phyloP scores from a whole-genome alignment of 2,888 invertebrate species.

The Oscheius sp. region DNA sequence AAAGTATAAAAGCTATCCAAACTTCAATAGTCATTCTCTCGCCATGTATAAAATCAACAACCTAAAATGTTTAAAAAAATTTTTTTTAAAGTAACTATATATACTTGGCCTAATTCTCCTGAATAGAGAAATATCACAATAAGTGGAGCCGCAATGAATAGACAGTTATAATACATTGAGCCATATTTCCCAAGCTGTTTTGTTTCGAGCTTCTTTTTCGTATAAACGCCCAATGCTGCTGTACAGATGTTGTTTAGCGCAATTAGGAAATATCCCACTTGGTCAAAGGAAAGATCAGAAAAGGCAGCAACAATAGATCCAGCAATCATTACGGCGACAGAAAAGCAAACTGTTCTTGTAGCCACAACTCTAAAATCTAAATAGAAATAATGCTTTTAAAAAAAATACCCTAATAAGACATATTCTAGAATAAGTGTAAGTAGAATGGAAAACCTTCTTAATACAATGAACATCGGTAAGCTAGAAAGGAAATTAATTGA shows the following conservation, averaged over 20 bases:
- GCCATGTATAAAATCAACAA: conserved; percentile 49
- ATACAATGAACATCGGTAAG: conserved; percentile 95
- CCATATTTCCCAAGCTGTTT: conserved; percentile 75
- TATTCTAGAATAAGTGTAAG: conserved; percentile 96
- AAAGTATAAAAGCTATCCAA: conserved; percentile 78
- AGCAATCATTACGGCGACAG: conserved; percentile 94
- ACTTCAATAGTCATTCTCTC: conserved; percentile 60
- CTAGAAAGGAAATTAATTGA: conserved; percentile 74
- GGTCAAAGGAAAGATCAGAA: conserved; percentile 89
- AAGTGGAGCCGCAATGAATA: conserved; percentile 73
- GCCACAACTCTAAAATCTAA: conserved; percentile 70
- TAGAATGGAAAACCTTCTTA: conserved; percentile 92
- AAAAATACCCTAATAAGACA: conserved; percentile 79
- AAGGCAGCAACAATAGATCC: conserved; percentile 91
- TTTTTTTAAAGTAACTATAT: background rate
- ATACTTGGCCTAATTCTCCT: conserved; percentile 70
- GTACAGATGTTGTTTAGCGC: conserved; percentile 89
- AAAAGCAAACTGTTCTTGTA: conserved; percentile 82
- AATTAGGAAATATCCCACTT: conserved; percentile 75
- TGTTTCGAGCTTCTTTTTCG: conserved; percentile 93
- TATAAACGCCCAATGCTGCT: conserved; percentile 93
- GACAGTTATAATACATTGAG: conserved; percentile 73
- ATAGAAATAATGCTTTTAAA: background rate
- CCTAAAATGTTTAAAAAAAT: conserved; percentile 37
- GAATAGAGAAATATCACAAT: conserved; percentile 66